Percentiles rank a stretch among this genome's conserved stretches.
These are phyloP conservation scores for Synergus laeviventris DNA, from an alignment of 2,888 invertebrate genomes.

Conservation along the genomic window DNA sequence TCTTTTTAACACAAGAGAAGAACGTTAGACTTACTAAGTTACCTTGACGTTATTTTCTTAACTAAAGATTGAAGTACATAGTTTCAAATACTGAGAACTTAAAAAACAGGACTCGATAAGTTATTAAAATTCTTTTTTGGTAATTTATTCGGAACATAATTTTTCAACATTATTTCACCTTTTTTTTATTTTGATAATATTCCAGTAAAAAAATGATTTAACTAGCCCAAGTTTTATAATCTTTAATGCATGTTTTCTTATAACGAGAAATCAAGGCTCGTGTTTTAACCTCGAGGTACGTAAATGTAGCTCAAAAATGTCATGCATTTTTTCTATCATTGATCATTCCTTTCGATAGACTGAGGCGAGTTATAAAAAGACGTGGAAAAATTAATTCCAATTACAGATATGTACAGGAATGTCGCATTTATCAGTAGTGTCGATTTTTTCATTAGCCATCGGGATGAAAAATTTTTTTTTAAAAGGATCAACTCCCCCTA, in stretches of 20 bases:
- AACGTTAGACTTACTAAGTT: no score
- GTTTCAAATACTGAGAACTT: no score
- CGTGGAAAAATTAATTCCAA: not conserved
- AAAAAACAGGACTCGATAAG: not conserved
- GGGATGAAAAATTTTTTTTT: no score
- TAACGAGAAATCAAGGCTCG: constrained; percentile 39
- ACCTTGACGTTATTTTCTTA: not conserved
- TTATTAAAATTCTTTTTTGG: not conserved
- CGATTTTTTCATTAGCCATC: no score
- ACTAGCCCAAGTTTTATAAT: not conserved
- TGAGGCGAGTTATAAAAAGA: not conserved
- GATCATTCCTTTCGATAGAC: constrained; percentile 13
- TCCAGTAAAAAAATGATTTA: constrained; percentile 8
- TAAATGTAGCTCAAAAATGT: constrained; percentile 10
- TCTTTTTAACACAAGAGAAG: no score
- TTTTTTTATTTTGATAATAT: constrained; percentile 4
- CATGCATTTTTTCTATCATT: constrained; percentile 10
- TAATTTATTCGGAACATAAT: no score
- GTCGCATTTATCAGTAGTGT: no score
- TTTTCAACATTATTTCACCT: no score
- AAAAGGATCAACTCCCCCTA: no score
- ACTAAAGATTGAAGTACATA: no score
- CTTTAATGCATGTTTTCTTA: constrained; percentile 18
- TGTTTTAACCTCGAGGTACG: constrained; percentile 25
- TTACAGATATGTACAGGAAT: no score